A percentile compares a stretch with the other conserved stretches of the same genome.
Evolutionary conservation across 2,113 vertebrate species (phyloP).

Genomic region (Acanthochromis polyacanthus): DNA sequence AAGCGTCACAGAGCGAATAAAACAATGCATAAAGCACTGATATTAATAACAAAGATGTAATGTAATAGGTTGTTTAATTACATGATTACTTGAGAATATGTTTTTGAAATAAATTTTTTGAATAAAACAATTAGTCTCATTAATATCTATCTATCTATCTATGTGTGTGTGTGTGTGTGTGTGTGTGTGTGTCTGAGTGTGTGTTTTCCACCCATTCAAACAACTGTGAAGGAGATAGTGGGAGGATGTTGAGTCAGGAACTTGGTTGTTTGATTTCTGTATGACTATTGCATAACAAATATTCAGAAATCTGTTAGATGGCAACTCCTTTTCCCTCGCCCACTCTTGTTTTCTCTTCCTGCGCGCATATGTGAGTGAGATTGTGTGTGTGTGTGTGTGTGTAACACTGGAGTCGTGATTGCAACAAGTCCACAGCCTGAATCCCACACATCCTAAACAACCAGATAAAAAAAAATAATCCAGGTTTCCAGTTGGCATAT

Average conservation of each 20-base stretch:
- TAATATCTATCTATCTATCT: not conserved
- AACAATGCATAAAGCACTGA: not conserved
- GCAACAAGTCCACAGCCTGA: slow-evolving; percentile 30
- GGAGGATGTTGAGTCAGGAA: slow-evolving; percentile 64
- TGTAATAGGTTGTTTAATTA: not conserved
- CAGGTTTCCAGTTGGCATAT: slow-evolving; percentile 25
- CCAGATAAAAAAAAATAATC: slow-evolving; percentile 2
- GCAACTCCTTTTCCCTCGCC: slow-evolving; percentile 30
- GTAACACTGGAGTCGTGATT: slow-evolving; percentile 36
- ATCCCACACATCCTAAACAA: slow-evolving; percentile 46
- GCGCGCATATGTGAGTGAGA: slow-evolving; percentile 3
- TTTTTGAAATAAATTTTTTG: slow-evolving; percentile 24
- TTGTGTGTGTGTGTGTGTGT: not conserved
- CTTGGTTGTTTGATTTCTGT: slow-evolving; percentile 38
- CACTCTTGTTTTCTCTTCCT: slow-evolving; percentile 37
- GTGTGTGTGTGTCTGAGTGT: no score
- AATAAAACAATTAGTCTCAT: slow-evolving; percentile 31
- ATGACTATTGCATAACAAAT: slow-evolving; percentile 52
- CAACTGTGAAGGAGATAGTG: slow-evolving; percentile 21
- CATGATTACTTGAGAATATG: not conserved
- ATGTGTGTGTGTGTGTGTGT: no score
- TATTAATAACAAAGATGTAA: not conserved
- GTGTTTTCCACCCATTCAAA: not conserved
- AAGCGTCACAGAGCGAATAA: not conserved
- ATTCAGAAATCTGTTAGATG: slow-evolving; percentile 34